phyloP scores from a whole-genome alignment of 2,113 vertebrate species.

The Brachyistius frenatus region DNA sequence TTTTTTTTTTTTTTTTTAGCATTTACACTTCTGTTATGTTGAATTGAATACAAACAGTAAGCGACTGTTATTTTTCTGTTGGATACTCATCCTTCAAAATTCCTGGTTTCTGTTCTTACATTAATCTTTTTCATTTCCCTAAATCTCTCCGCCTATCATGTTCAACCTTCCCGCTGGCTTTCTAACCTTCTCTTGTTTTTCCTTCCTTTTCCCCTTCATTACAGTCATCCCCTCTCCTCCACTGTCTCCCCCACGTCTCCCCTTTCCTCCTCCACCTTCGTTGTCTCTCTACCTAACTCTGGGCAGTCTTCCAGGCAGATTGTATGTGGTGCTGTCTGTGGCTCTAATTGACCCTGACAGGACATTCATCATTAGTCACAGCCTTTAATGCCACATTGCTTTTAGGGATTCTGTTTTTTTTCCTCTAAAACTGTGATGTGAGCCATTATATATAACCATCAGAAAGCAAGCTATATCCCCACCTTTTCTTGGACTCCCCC shows the following conservation, averaged over 20 bases:
- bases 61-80: background rate
- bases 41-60: constrained; percentile 1
- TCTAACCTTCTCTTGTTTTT: background rate
- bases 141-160: background rate
- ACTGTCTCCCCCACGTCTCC: background rate
- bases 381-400: constrained; percentile 58
- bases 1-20: background rate
- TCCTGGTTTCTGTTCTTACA: background rate
- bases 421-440: constrained; percentile 27
- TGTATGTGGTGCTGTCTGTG: constrained; percentile 64
- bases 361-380: constrained; percentile 84
- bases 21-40: constrained; percentile 20
- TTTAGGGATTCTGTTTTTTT: constrained; percentile 43
- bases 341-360: constrained; percentile 82
- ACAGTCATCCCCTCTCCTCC: background rate
- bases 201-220: background rate
- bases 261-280: background rate
- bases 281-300: constrained; percentile 16
- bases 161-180: constrained; percentile 6
- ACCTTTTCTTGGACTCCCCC: background rate
- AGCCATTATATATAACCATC: constrained; percentile 1
- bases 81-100: background rate
- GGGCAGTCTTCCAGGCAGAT: constrained; percentile 73
- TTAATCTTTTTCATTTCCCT: background rate
- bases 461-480: constrained; percentile 15